Evolutionary conservation across 2,113 vertebrate genomes (phyloP).

Genomic region (Diglossa brunneiventris): DNA sequence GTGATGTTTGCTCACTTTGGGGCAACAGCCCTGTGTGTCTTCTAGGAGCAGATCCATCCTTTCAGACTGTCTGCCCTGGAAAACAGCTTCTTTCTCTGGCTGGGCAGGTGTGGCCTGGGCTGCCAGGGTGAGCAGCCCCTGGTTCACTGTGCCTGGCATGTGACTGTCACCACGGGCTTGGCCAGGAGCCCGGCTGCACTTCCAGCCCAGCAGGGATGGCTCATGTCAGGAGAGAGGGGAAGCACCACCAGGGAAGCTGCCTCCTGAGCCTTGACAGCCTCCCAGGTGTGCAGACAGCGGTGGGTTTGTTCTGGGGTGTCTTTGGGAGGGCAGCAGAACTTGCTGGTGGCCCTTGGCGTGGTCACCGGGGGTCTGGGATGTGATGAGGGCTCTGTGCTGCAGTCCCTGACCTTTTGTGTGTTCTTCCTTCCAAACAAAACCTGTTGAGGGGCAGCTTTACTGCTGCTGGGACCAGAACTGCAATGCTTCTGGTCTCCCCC

Average conservation of each 20-base stretch:
- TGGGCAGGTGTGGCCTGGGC: neutral
- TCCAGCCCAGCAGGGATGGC: neutral
- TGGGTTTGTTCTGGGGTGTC: neutral
- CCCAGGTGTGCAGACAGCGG: accelerated
- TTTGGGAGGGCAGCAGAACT: neutral
- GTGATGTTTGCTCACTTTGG: accelerated
- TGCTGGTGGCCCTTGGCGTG: accelerated
- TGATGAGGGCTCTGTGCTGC: accelerated
- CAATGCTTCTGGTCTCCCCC: accelerated
- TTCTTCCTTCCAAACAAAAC: neutral
- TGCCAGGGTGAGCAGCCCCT: neutral
- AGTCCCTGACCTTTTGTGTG: neutral
- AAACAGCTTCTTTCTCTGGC: accelerated
- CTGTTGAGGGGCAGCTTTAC: accelerated
- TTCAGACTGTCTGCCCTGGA: accelerated
- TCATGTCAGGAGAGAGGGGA: neutral
- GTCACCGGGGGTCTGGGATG: accelerated
- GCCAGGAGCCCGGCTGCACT: neutral
- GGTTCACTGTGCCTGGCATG: neutral
- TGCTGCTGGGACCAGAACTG: neutral
- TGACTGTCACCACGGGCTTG: neutral
- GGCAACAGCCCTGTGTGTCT: accelerated
- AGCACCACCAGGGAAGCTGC: neutral
- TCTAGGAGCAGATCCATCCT: neutral
- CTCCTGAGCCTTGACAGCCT: neutral